Conservation (phyloP, 1,140 invertebrate genomes). For the Drosophila bocqueti region DNA sequence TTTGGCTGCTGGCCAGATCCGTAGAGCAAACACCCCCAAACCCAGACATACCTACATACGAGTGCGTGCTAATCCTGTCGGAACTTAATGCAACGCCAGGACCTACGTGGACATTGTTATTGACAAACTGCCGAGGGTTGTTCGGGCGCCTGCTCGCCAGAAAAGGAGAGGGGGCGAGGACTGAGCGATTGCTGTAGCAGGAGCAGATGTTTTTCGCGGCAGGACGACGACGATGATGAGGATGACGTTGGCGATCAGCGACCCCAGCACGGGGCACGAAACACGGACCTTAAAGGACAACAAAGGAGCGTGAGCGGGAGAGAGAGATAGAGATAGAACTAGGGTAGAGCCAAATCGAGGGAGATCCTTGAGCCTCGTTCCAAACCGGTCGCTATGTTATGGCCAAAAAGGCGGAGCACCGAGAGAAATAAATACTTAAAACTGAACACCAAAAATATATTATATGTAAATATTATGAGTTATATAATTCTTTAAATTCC, state of each 20-base stretch:
- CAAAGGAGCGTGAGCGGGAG: constrained; percentile 27
- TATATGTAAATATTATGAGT: background rate
- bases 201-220: constrained; percentile 83
- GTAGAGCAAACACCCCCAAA: constrained; percentile 23
- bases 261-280: constrained; percentile 59
- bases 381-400: constrained; percentile 21
- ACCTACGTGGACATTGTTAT: constrained; percentile 58
- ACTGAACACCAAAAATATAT: background rate
- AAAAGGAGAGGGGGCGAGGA: background rate
- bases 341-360: constrained; percentile 16
- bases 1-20: constrained; percentile 38
- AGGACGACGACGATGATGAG: constrained; percentile 36
- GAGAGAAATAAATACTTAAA: background rate
- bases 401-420: background rate
- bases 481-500: background rate
- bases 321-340: background rate
- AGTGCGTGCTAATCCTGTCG: constrained; percentile 65
- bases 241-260: constrained; percentile 44
- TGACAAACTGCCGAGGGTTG: constrained; percentile 77
- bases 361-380: constrained; percentile 24
- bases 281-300: constrained; percentile 58
- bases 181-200: constrained; percentile 80
- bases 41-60: background rate
- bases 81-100: constrained; percentile 52
- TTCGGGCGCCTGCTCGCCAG: constrained; percentile 45